phyloP scores from a whole-genome alignment of 2,888 invertebrate species.

The Drosophila pseudotakahashii region DNA sequence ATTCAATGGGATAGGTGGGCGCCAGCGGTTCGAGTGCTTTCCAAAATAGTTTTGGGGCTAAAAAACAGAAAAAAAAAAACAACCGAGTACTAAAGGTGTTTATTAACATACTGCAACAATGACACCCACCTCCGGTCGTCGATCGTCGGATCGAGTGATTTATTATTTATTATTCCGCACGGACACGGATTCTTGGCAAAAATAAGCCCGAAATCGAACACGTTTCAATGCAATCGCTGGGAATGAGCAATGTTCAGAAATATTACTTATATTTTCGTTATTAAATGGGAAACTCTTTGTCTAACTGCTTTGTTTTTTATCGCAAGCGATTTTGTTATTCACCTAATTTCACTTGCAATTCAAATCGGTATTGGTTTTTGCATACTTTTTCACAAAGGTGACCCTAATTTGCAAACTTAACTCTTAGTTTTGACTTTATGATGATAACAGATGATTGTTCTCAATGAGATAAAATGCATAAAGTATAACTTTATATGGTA shows the following conservation, averaged over 20 bases:
- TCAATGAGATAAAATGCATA: not conserved
- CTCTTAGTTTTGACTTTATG: not conserved
- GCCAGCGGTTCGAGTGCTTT: constrained; percentile 27
- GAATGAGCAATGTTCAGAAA: constrained; percentile 23
- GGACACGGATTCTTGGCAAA: constrained; percentile 13
- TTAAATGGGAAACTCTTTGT: not conserved
- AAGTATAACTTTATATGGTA: not conserved
- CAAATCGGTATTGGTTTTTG: too few species aligned
- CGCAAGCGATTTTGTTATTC: not conserved
- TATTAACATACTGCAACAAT: constrained; percentile 46
- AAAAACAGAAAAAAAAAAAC: not conserved
- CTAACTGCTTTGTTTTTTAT: not conserved
- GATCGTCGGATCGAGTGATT: constrained; percentile 27
- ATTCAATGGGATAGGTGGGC: constrained; percentile 21
- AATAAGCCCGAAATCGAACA: constrained; percentile 12
- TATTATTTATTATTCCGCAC: constrained; percentile 22
- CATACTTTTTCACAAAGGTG: too few species aligned
- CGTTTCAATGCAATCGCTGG: constrained; percentile 11
- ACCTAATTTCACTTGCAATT: too few species aligned
- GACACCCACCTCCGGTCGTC: constrained; percentile 37
- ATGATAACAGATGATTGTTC: not conserved
- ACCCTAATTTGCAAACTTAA: too few species aligned
- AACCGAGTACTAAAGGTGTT: constrained; percentile 11
- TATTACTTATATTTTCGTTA: not conserved
- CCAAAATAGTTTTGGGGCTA: constrained; percentile 14